Conservation (phyloP, 2,888 invertebrate genomes). For the Euproctis similis region DNA sequence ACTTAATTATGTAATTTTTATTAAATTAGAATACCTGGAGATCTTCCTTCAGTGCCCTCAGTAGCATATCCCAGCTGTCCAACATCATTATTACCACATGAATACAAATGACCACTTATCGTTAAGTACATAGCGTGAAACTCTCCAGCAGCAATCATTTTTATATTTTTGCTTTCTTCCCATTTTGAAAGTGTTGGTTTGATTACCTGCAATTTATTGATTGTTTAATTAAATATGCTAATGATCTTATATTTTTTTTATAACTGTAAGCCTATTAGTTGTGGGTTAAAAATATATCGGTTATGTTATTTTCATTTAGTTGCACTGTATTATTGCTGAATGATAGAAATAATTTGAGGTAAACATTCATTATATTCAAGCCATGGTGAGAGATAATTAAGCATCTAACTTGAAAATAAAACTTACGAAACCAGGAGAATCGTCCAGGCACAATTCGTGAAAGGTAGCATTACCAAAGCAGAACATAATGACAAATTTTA, state of each 20-base stretch:
- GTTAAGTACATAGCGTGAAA: conserved; percentile 88
- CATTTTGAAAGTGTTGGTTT: conserved; percentile 78
- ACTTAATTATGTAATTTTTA: too few species aligned
- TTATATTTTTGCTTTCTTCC: conserved; percentile 73
- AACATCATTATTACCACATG: conserved; percentile 94
- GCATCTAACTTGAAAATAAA: not conserved
- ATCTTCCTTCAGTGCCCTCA: conserved; percentile 39
- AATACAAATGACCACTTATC: conserved; percentile 85
- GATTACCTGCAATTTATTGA: conserved; percentile 68
- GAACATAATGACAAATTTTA: too few species aligned
- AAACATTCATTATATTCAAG: too few species aligned
- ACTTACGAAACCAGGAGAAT: conserved; percentile 57
- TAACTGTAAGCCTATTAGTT: too few species aligned
- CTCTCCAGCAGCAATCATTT: conserved; percentile 83
- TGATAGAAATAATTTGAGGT: too few species aligned
- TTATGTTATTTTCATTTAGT: too few species aligned
- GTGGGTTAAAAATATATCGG: too few species aligned
- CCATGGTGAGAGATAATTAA: too few species aligned
- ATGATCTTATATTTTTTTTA: too few species aligned
- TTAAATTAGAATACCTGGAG: conserved; percentile 57
- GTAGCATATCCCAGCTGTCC: conserved; percentile 88
- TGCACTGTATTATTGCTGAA: too few species aligned
- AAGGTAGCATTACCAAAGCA: conserved; percentile 72
- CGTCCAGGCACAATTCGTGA: conserved; percentile 65
- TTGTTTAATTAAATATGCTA: not conserved